A percentile compares a stretch with the other conserved stretches of the same genome.
phyloP scores from a whole-genome alignment of 2,888 invertebrate species.

The Macaria liturata region DNA sequence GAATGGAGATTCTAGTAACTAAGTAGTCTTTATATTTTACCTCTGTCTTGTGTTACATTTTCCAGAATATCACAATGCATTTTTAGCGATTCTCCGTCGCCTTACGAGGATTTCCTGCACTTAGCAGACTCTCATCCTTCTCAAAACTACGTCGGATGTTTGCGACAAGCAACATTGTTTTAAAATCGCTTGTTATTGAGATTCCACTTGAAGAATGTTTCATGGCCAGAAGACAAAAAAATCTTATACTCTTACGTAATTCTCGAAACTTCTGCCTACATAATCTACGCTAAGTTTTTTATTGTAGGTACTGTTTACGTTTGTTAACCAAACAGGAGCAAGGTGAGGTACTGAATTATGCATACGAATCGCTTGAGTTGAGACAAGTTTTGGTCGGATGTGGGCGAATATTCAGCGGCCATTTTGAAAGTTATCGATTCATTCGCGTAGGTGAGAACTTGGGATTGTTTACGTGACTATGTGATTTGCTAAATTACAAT shows the following conservation, averaged over 20 bases:
- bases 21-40: too few species aligned
- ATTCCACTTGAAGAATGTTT: too few species aligned
- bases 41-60: too few species aligned
- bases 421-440: slow-evolving; percentile 65
- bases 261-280: slow-evolving; percentile 4
- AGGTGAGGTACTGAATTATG: slow-evolving; percentile 44
- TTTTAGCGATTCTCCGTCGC: too few species aligned
- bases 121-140: too few species aligned
- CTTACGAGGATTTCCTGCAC: too few species aligned
- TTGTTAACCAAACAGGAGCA: slow-evolving; percentile 36
- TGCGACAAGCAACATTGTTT: too few species aligned
- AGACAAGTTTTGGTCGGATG: slow-evolving; percentile 52
- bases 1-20: too few species aligned
- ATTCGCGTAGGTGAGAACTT: slow-evolving; percentile 68
- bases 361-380: slow-evolving; percentile 37
- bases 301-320: slow-evolving; percentile 21
- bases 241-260: not conserved
- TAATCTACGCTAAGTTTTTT: slow-evolving; percentile 8
- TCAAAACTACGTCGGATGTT: too few species aligned
- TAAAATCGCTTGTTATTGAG: too few species aligned
- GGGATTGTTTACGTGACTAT: slow-evolving; percentile 45
- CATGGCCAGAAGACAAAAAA: too few species aligned
- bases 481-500: slow-evolving; percentile 33
- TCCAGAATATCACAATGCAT: too few species aligned
- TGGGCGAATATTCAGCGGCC: slow-evolving; percentile 69